Percentiles rank a stretch among this genome's conserved stretches.
Evolutionary conservation across 2,888 invertebrate genomes (phyloP).

Genomic region (Macrosiphum euphorbiae): DNA sequence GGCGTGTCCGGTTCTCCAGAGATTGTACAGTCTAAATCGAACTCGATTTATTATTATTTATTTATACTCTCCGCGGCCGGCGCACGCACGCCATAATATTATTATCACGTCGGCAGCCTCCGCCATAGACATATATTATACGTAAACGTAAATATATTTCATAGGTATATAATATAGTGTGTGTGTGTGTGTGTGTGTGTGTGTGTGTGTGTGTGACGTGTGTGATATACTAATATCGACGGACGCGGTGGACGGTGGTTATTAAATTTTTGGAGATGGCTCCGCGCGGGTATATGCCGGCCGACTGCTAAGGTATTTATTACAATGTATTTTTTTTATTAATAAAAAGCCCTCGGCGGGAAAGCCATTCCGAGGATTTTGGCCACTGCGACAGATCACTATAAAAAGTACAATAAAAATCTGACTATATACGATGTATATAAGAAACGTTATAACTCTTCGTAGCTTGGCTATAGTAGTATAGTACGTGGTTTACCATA

Average conservation of each 20-base stretch:
- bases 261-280: neutral
- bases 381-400: neutral
- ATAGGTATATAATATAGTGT: neutral
- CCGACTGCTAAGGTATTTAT: neutral
- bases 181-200: neutral
- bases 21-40: conserved; percentile 41
- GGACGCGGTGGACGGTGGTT: neutral
- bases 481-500: neutral
- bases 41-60: conserved; percentile 53
- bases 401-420: neutral
- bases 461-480: neutral
- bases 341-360: neutral
- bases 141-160: neutral
- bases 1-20: conserved; percentile 34
- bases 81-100: conserved; percentile 16
- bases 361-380: neutral
- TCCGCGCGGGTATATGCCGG: neutral
- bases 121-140: neutral
- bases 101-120: neutral
- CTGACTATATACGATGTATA: neutral
- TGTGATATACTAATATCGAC: neutral
- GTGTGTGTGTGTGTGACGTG: neutral
- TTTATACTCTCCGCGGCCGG: neutral
- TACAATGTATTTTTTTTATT: neutral
- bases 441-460: neutral